Conservation (phyloP, 2,113 vertebrate genomes). For the Cryptomyrus ogoouensis region DNA sequence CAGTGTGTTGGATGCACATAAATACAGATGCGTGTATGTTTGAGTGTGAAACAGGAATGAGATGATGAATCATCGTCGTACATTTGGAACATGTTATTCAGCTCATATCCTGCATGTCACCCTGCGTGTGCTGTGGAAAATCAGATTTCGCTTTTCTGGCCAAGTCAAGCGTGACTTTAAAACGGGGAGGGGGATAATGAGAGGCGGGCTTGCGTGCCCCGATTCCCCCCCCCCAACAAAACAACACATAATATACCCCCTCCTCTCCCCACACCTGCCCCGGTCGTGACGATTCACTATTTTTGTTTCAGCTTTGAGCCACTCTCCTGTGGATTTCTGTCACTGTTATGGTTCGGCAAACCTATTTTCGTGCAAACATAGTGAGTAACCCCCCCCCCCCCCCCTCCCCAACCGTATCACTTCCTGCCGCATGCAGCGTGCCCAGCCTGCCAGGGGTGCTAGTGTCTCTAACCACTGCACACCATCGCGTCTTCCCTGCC, state of each 20-base stretch:
- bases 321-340: slow-evolving; percentile 14
- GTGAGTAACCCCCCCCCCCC: slow-evolving; percentile 19
- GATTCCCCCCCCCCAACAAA: background rate
- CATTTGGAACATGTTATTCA: slow-evolving; percentile 31
- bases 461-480: slow-evolving; percentile 24
- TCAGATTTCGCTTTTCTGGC: slow-evolving; percentile 43
- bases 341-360: slow-evolving; percentile 14
- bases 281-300: background rate
- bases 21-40: background rate
- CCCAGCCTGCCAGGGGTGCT: slow-evolving; percentile 17
- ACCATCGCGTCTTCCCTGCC: background rate
- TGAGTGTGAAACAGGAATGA: slow-evolving; percentile 2
- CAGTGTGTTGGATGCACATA: background rate
- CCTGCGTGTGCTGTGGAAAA: slow-evolving; percentile 39
- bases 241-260: background rate
- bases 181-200: slow-evolving; percentile 41
- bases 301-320: slow-evolving; percentile 23
- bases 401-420: background rate
- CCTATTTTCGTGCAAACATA: background rate
- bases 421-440: slow-evolving; percentile 31
- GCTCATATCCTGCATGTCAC: slow-evolving; percentile 28
- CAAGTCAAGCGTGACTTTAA: slow-evolving; percentile 38
- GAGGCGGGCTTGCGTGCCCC: slow-evolving; percentile 49
- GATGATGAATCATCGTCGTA: slow-evolving; percentile 28
- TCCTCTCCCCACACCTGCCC: background rate